Evolutionary conservation across 2,113 vertebrate genomes (phyloP).

Genomic region (Epinephelus cyanopodus): DNA sequence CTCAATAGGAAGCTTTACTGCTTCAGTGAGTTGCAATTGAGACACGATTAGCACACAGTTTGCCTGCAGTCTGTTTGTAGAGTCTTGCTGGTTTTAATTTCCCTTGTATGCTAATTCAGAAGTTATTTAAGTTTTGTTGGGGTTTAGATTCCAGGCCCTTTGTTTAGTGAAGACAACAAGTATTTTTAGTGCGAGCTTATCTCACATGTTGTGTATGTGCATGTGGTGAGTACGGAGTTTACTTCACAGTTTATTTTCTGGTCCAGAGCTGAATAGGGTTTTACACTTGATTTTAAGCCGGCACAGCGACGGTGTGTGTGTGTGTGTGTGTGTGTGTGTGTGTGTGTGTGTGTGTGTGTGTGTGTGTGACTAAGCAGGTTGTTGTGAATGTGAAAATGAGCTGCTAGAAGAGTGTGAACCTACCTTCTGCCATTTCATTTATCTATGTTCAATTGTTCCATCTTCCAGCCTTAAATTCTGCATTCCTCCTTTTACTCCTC

Average conservation of each 20-base stretch:
- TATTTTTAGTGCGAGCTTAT: background rate
- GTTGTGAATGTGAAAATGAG: conserved; percentile 46
- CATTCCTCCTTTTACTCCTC: background rate
- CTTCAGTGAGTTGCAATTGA: conserved; percentile 72
- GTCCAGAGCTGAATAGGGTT: background rate
- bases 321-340: background rate
- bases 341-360: conserved; percentile 8
- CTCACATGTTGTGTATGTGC: background rate
- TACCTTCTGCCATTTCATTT: conserved; percentile 1
- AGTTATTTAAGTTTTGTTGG: conserved; percentile 70
- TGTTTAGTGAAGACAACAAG: conserved; percentile 19
- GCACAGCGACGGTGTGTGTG: background rate
- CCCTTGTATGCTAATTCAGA: conserved; percentile 67
- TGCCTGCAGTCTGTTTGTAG: conserved; percentile 78
- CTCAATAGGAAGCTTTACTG: conserved; percentile 71
- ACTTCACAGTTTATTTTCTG: background rate
- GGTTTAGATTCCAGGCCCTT: conserved; percentile 15
- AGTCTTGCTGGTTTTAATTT: conserved; percentile 75
- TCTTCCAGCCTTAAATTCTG: conserved; percentile 1
- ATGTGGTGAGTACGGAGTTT: background rate
- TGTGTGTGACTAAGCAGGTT: conserved; percentile 17
- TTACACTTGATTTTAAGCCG: background rate
- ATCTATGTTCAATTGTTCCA: background rate
- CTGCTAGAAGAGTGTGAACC: conserved; percentile 32
- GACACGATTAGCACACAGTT: conserved; percentile 72